A percentile compares a stretch with the other conserved stretches of the same genome.
Evolutionary conservation across 1,140 invertebrate genomes (phyloP).

Genomic region (Sitobion miscanthi): DNA sequence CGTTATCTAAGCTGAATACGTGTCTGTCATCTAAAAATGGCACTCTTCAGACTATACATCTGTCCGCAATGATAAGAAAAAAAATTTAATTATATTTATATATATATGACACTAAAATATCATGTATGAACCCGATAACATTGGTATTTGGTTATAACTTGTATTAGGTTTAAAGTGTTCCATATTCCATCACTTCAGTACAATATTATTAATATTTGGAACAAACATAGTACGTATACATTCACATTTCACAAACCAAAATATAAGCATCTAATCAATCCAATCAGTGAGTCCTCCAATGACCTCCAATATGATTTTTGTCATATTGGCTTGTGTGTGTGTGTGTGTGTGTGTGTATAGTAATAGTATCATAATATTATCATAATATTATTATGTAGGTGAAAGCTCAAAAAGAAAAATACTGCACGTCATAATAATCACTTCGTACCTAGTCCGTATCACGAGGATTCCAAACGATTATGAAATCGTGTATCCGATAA

Average conservation of each 20-base stretch:
- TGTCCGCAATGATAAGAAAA: not conserved
- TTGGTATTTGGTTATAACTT: not conserved
- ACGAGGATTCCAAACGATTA: not conserved
- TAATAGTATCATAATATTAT: too few species aligned
- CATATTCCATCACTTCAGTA: not conserved
- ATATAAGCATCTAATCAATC: not conserved
- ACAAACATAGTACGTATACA: not conserved
- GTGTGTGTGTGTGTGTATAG: not conserved
- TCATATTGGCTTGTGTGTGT: not conserved
- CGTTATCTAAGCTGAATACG: too few species aligned
- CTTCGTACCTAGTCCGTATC: not conserved
- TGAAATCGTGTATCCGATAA: not conserved
- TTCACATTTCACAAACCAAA: not conserved
- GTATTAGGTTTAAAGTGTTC: not conserved
- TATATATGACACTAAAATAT: not conserved
- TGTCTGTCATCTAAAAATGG: too few species aligned
- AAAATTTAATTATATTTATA: not conserved
- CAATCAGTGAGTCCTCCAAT: not conserved
- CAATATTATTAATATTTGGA: not conserved
- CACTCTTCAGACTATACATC: not conserved
- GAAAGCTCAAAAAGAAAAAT: not conserved
- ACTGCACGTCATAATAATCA: not conserved
- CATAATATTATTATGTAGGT: not conserved
- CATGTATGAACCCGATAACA: not conserved
- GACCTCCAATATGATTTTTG: not conserved